Base-by-base conservation (phyloP, 2,113 vertebrate species). In the Ophiodon elongatus region DNA sequence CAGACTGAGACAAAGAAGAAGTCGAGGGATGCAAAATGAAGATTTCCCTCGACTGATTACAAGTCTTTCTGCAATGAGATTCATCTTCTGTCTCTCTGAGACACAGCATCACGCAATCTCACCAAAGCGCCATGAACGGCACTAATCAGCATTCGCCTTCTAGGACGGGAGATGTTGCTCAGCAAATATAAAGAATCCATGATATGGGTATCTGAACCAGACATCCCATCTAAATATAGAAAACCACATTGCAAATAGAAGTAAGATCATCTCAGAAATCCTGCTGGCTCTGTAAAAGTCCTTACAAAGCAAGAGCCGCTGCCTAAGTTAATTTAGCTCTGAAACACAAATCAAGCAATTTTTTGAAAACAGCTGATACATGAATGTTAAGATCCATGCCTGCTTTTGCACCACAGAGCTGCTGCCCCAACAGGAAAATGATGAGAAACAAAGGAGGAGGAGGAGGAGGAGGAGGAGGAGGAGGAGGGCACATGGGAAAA, bases 311-410 rank as follows among this genome's bases (percentile, higher is more conserved):
- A 8, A 52, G 52, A 57, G 60, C 35, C 54, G 54, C 54, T 59
- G 56, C 56, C 25, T 41, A 33, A 47, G 52, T 80, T 75, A 23
- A 76, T 88, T 89, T 56, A 60, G 68, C 71, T 65, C 35, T 17
- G 2, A 84, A 90, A 81, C 88, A 84, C 88, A 87, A 80, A 87
- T 77, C n/a, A 82, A 80, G 84, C 57, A 15, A 35, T 82, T 83
- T 66, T 85, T 80, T 41, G 4, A 62, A 86, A 90, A 90, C 82
- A 87, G 89, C 87, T 88, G 89, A 92, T 79, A 73, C 57, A 35
- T 84, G 68, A 75, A 78, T 78, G 86, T 77, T 54, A 74, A 82
- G 75, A 75, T 82, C 77, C 54, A 74, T 9, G 66, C 31, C 77
- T 52, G 84, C 33, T 82, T 75, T 65, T 81, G 69, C 86, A 64